Base-by-base conservation (phyloP, 2,888 invertebrate species). In the Mantis religiosa region DNA sequence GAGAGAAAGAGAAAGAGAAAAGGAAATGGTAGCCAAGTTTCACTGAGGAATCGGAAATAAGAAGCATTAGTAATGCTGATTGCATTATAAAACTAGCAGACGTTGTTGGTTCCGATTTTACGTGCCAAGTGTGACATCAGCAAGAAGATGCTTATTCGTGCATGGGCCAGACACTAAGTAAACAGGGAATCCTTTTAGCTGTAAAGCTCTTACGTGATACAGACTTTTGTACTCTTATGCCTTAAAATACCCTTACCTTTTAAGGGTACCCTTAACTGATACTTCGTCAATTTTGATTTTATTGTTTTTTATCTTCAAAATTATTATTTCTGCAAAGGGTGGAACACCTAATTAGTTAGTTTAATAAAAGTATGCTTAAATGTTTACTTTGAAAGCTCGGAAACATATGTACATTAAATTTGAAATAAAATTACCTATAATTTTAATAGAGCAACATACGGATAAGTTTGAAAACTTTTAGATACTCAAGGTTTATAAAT, bases 41-140 rank as follows among this genome's bases (percentile, higher is more conserved):
- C 20, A 71, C 54, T 71, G 14, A 85, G 47, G 28, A 85, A 12
- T 85, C 28, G 86, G 81, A 86, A 86, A 86, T 86, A 54, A 47
- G 86, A 86, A 86, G 86, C 86, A 28, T 54, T 86, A 86, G 28
- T 30, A 86, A n/a, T 86, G 86, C 86, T 34, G 28, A 30, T 41
- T 41, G n/a, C 14, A 47, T 84, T 84, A 54, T 27, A 85, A 47
- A 85, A 27, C 41, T 2, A 85, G 34, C 47, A 85, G 84, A 30
- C 28, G 25, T 85, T 85, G 27, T 83, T 28, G 83, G 83, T 83
- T 83, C 28, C 27, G 28, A 28, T 28, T 8, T 20, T 20, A 71
- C 54, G 54, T 54, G 28, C 28, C 83, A 20, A 47, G 27, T 47
- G 27, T 27, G 20, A 14, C 47, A 85, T 47, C 41, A 27, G 47